Evolutionary conservation across 2,888 invertebrate species (phyloP).

Genomic region (Lutraria lutraria): DNA sequence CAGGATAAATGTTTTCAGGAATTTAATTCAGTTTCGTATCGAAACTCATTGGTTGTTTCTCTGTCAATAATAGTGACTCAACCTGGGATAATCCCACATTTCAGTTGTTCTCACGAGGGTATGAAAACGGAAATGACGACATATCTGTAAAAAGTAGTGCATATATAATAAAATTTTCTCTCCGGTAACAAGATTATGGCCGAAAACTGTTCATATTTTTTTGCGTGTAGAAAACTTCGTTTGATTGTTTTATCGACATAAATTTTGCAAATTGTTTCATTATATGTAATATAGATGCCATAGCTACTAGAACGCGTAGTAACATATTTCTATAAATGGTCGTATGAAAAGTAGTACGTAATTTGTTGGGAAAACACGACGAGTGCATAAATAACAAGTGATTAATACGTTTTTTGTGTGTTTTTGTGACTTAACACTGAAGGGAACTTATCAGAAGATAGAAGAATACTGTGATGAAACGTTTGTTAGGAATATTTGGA

Average conservation of each 20-base stretch:
- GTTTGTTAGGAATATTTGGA: conserved; percentile 48
- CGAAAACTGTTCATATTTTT: neutral
- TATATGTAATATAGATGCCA: conserved; percentile 4
- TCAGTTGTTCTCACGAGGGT: conserved; percentile 16
- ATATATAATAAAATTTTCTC: neutral
- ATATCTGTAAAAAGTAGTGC: neutral
- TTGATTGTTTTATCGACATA: neutral
- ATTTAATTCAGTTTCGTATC: neutral
- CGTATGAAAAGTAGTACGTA: conserved; percentile 41
- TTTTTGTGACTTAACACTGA: conserved; percentile 23
- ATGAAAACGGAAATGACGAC: conserved; percentile 4
- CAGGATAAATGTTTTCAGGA: no score
- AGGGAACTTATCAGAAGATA: neutral
- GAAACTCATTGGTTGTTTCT: neutral
- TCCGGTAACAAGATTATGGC: neutral
- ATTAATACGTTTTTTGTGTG: conserved; percentile 29
- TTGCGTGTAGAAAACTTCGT: neutral
- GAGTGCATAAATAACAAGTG: conserved; percentile 1
- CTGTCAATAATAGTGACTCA: conserved; percentile 9
- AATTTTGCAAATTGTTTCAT: neutral
- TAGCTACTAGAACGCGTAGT: neutral
- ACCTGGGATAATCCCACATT: conserved; percentile 17
- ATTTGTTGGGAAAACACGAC: conserved; percentile 40
- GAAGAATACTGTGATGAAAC: conserved; percentile 54
- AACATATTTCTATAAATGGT: conserved; percentile 37